Conservation (phyloP, 1,140 invertebrate species). For the Drosophila ananassae region DNA sequence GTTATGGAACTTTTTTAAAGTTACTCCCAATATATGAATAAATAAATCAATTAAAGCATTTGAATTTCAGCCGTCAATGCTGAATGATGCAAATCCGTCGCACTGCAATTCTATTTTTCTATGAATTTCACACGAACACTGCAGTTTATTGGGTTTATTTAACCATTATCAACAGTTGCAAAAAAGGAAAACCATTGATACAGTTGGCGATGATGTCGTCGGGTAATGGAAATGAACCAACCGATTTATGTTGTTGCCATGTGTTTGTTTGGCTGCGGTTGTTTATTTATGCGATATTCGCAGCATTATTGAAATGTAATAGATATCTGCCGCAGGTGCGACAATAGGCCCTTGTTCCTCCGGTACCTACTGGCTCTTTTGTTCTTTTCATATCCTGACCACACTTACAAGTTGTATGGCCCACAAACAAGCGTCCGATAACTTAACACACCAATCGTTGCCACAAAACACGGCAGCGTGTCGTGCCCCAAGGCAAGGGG, state of each 20-base stretch:
- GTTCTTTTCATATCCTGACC: slow-evolving; percentile 33
- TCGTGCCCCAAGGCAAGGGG: slow-evolving; percentile 28
- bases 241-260: slow-evolving; percentile 48
- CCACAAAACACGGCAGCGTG: slow-evolving; percentile 40
- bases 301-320: slow-evolving; percentile 79
- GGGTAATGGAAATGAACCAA: slow-evolving; percentile 48
- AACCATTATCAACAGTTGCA: slow-evolving; percentile 31
- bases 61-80: slow-evolving; percentile 1
- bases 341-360: slow-evolving; percentile 27
- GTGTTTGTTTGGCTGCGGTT: slow-evolving; percentile 59
- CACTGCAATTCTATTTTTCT: slow-evolving; percentile 13
- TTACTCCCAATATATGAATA: slow-evolving; percentile 16
- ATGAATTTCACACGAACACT: slow-evolving; percentile 32
- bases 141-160: slow-evolving; percentile 41
- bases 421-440: slow-evolving; percentile 59
- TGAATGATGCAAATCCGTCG: slow-evolving; percentile 14
- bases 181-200: slow-evolving; percentile 1
- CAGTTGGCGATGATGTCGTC: slow-evolving; percentile 46
- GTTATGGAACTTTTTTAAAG: slow-evolving; percentile 36
- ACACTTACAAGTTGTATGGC: slow-evolving; percentile 58
- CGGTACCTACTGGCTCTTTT: neutral
- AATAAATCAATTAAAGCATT: slow-evolving; percentile 52
- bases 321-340: slow-evolving; percentile 70
- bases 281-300: slow-evolving; percentile 68
- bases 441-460: slow-evolving; percentile 55